Evolutionary conservation across 1,140 invertebrate species (phyloP), one percentile per base, ranked within the genome.

Genomic region (Macrobrachium rosenbergii): DNA sequence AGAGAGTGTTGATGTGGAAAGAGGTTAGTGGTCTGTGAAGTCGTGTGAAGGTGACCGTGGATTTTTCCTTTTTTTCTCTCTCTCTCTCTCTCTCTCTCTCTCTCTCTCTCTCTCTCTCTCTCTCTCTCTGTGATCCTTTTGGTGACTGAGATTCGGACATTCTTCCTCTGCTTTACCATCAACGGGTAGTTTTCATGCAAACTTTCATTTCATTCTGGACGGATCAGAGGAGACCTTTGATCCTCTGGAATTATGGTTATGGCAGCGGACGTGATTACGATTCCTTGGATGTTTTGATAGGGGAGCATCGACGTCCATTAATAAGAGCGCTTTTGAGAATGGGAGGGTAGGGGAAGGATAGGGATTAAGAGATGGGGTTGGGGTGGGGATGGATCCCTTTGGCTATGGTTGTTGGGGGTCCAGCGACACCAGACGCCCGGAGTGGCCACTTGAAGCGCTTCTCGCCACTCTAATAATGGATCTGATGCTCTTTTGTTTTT

Each of bases 401-500:
- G 37, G 67, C 37, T 72, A 72, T 72, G 21, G 67, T 21, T 72
- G 67, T 72, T 62, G 23, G n/a, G 52, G 77, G 17, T 19, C 58
- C n/a, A 37, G 77, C 59, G 84, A 87, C 84, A 87, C 84, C 84
- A 87, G 84, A 87, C 84, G 84, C 84, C 69, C 58, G 84, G 84
- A 81, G 84, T 81, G 84, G 84, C 84, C 78, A 87, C 84, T 87
- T 87, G 84, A 87, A 87, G 84, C 84, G 78, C 84, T 87, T 87
- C 78, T 78, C 77, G 77, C 78, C 84, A 81, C 84, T 87, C 84
- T 87, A 87, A 87, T 87, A 87, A 87, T 87, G 84, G 84, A 87
- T 87, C 84, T 75, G 84, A 87, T 87, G 84, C 84, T 81, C 84
- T 87, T 87, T 87, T 87, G 84, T 87, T 87, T 87, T 81, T 87